Evolutionary conservation across 2,113 vertebrate species (phyloP).

Genomic region (Pavo muticus): DNA sequence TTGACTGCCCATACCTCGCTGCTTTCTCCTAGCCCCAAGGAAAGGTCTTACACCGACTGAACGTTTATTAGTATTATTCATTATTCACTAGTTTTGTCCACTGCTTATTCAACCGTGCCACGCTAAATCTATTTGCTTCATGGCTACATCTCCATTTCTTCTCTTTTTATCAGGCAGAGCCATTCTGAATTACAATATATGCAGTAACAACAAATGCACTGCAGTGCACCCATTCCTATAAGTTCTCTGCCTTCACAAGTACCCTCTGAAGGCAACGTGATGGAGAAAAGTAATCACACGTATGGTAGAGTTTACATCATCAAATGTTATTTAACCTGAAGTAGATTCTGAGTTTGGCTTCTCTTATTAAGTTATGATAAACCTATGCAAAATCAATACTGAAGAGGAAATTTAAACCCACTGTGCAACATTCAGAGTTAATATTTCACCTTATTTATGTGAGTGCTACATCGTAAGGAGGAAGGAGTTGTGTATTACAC

Average conservation of each 20-base stretch:
- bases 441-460: background rate
- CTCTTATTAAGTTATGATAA: background rate
- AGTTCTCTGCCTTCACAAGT: background rate
- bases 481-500: background rate
- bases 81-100: background rate
- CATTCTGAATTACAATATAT: rapidly evolving
- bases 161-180: rapidly evolving
- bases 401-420: background rate
- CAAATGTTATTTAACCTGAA: background rate
- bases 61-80: background rate
- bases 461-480: background rate
- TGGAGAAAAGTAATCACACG: background rate
- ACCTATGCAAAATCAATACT: background rate
- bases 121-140: background rate
- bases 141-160: background rate
- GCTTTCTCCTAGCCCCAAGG: background rate
- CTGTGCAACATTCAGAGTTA: background rate
- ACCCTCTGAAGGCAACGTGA: background rate
- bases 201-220: rapidly evolving
- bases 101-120: rapidly evolving
- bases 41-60: background rate
- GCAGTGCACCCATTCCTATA: background rate
- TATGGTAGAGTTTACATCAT: background rate
- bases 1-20: background rate
- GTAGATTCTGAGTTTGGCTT: background rate